Percentiles rank a stretch among this genome's conserved stretches.
Conservation (phyloP, 1,140 invertebrate species). For the Drosophila asahinai region DNA sequence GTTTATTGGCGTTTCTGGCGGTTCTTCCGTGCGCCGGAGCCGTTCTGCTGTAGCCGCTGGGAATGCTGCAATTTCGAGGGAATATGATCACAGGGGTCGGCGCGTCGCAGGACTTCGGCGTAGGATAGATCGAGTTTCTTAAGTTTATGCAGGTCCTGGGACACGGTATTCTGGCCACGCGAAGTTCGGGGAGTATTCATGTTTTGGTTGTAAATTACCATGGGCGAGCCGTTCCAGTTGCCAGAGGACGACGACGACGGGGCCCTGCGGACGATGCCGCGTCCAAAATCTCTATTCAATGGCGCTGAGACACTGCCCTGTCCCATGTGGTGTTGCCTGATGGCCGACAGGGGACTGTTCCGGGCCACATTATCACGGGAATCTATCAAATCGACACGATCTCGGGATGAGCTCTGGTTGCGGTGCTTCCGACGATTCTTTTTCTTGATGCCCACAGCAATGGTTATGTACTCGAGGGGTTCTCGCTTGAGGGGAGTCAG, state of each 20-base stretch:
- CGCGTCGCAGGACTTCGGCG: slow-evolving; percentile 91
- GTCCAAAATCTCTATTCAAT: slow-evolving; percentile 49
- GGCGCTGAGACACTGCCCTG: slow-evolving; percentile 60
- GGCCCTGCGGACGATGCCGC: slow-evolving; percentile 8
- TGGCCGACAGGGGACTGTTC: slow-evolving; percentile 86
- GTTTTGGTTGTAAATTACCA: slow-evolving; percentile 88
- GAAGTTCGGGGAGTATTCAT: slow-evolving; percentile 57
- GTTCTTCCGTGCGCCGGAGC: slow-evolving; percentile 16
- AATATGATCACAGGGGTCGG: slow-evolving; percentile 85
- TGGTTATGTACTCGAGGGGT: slow-evolving; percentile 88
- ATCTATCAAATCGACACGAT: slow-evolving; percentile 87
- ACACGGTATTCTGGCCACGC: slow-evolving; percentile 88
- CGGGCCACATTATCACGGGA: slow-evolving; percentile 86
- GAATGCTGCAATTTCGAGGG: slow-evolving; percentile 44
- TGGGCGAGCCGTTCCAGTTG: slow-evolving; percentile 89
- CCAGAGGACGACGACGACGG: slow-evolving; percentile 86
- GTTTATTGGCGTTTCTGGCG: slow-evolving; percentile 35
- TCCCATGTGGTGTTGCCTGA: slow-evolving; percentile 85
- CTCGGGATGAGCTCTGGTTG: slow-evolving; percentile 86
- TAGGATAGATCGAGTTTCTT: slow-evolving; percentile 93
- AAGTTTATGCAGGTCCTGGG: slow-evolving; percentile 92
- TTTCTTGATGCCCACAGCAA: slow-evolving; percentile 87
- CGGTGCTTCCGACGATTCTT: slow-evolving; percentile 88
- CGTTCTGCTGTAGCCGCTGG: slow-evolving; percentile 26
- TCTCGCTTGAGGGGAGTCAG: slow-evolving; percentile 88